Conservation (phyloP, 2,888 invertebrate species). For the Pyrrhia umbra region DNA sequence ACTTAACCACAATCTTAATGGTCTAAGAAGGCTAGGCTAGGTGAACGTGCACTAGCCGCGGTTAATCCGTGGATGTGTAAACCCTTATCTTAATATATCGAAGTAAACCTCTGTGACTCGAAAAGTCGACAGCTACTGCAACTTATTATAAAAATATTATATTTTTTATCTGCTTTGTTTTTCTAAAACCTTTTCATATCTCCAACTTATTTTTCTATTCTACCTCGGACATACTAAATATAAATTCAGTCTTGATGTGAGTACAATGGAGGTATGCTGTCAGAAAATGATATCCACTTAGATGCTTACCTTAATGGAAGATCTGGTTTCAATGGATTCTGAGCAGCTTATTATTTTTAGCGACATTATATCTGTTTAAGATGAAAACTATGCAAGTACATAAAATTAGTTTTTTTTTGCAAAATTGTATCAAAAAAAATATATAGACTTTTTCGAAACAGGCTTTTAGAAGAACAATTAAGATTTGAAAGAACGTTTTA, state of each 20-base stretch:
- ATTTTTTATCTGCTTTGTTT: too few relatives aligned
- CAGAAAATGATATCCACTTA: conserved; percentile 20
- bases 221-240: not conserved
- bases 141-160: too few relatives aligned
- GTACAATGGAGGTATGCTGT: conserved; percentile 2
- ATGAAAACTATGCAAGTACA: not conserved
- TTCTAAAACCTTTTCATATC: not conserved
- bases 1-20: too few relatives aligned
- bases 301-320: conserved; percentile 18
- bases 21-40: too few relatives aligned
- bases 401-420: not conserved
- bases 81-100: too few relatives aligned
- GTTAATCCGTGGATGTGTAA: too few relatives aligned
- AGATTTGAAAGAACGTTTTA: not conserved
- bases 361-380: not conserved
- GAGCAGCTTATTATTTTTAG: not conserved
- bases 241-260: conserved; percentile 2
- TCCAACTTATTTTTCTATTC: not conserved
- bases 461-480: not conserved
- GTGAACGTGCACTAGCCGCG: too few relatives aligned
- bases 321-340: not conserved
- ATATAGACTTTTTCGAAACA: not conserved
- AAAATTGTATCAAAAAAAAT: not conserved
- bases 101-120: too few relatives aligned
- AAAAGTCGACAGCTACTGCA: too few relatives aligned